Conservation (phyloP, 2,113 vertebrate genomes). For the Saimiri boliviensis region DNA sequence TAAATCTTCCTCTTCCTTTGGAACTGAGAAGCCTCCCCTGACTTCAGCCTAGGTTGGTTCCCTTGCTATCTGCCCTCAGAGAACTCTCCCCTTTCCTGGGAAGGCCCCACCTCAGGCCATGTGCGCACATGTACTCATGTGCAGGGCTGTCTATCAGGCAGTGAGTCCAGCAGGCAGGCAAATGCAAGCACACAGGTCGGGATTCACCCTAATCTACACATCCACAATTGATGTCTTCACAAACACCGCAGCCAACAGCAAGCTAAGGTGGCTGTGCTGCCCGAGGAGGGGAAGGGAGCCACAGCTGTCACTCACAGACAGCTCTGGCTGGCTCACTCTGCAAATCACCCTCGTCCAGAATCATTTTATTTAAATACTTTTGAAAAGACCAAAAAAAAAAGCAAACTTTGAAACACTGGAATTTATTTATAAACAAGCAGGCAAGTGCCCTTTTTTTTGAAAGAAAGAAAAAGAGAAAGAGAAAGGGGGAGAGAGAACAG, state of each 20-base stretch:
- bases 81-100: background rate
- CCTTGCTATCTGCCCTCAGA: background rate
- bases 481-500: too few species aligned
- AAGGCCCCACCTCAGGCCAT: background rate
- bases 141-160: background rate
- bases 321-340: background rate
- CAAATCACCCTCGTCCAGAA: background rate
- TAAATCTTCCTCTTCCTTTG: background rate
- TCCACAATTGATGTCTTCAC: background rate
- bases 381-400: background rate
- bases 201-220: background rate
- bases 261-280: background rate
- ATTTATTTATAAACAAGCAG: conserved; percentile 54
- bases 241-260: background rate
- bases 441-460: background rate
- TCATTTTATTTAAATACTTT: conserved; percentile 52
- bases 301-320: background rate
- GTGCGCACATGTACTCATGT: rapidly evolving
- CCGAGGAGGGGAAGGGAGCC: background rate
- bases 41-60: background rate
- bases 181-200: background rate
- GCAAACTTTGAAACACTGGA: background rate
- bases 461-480: too few species aligned
- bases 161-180: background rate
- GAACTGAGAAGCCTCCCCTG: background rate